Evolutionary conservation across 1,140 invertebrate species (phyloP), one percentile per base, ranked within the genome.

Genomic region (Hypothenemus hampei): DNA sequence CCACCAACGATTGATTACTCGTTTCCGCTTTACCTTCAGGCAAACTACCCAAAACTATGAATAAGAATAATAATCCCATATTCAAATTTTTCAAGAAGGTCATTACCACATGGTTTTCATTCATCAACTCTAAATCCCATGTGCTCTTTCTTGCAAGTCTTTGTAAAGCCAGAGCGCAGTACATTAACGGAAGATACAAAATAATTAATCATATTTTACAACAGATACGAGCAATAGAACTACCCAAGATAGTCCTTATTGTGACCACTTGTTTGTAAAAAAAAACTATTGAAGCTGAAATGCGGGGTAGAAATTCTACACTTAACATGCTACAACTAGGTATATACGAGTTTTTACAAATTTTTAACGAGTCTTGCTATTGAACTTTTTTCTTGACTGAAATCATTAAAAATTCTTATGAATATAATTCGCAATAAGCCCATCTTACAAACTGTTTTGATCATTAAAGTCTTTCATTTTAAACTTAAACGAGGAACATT

Each of bases 91-190:
- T 48, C 35, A 18, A 43, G 36, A 56, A 48, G 53, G 53, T 56
- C 53, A 56, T 56, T 56, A 56, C 53, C 53, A 56, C 37, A 48
- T 56, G 53, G 43, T 48, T 46, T 56, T 56, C 53, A 56, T 56
- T 56, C 53, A 48, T 56, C 45, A 56, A 48, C 31, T 37, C 33
- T 21, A 45, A 56, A 40, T 47, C 44, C 53, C 53, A 56, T 48
- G 36, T 48, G 44, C 35, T 22, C 23, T 16, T 52, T 18, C 40
- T 13, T 45, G 31, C 36, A 48, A 11, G 36, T 18, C 37, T 56
- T 41, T 41, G 37, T 56, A 24, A 47, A 21, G 18, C 4, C 10
- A 23, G 46, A 54, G 33, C 13, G 29, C 39, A 23, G 26, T 23
- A 36, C 26, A 53, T 21, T 33, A n/a, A n/a, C 7, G 19, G 33